phyloP scores from a whole-genome alignment of 2,797 vertebrate genomes.

The Hemibagrus guttatus region DNA sequence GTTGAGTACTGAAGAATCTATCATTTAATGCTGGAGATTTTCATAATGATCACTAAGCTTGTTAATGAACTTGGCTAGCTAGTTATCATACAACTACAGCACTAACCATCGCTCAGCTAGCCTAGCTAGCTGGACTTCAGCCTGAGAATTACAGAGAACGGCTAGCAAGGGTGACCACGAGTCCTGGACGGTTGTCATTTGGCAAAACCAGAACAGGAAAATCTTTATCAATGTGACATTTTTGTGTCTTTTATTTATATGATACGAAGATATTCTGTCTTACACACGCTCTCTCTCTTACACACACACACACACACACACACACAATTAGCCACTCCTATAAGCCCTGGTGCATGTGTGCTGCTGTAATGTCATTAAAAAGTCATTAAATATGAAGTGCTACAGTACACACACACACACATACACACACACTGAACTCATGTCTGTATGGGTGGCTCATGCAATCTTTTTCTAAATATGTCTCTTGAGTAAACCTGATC shows the following conservation, averaged over 20 bases:
- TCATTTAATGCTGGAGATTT: too few relatives aligned
- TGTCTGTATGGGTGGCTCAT: background rate
- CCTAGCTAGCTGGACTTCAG: background rate
- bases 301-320: background rate
- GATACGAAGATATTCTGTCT: background rate
- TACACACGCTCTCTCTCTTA: background rate
- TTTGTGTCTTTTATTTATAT: background rate
- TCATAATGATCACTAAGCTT: background rate
- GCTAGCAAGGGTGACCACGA: background rate
- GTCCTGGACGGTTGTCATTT: background rate
- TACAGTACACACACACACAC: too few relatives aligned
- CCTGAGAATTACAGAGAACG: too few relatives aligned
- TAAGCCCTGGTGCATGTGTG: too few relatives aligned
- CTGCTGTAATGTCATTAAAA: background rate
- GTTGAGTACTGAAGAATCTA: background rate
- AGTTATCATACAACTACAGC: background rate
- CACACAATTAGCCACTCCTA: background rate
- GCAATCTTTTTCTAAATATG: background rate
- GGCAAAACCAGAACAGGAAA: background rate
- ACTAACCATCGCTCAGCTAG: background rate
- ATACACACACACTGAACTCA: background rate
- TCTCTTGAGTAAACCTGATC: conserved; percentile 6
- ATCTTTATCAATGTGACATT: background rate
- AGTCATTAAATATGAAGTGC: background rate
- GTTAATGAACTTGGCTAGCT: background rate